Conservation (phyloP, 1,140 invertebrate species). For the Heliconius himera region DNA sequence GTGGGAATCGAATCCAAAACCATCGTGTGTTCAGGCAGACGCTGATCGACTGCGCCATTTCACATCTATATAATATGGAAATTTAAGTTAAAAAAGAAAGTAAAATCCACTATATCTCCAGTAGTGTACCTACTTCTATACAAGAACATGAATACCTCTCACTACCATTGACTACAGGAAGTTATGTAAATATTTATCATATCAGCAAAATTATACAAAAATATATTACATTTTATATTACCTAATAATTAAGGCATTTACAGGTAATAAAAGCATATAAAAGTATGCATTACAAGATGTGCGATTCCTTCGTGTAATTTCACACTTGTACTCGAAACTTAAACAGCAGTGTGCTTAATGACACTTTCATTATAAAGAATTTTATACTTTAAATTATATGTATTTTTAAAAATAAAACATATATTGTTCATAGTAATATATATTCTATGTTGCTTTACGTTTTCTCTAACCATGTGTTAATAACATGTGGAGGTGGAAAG, state of each 20-base stretch:
- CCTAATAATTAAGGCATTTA: not conserved
- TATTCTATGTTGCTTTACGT: too few relatives aligned
- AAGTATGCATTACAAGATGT: not conserved
- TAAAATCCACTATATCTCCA: not conserved
- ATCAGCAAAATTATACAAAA: not conserved
- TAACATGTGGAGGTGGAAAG: too few relatives aligned
- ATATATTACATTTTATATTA: not conserved
- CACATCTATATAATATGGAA: too few relatives aligned
- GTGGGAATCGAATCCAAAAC: too few relatives aligned
- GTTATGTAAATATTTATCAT: not conserved
- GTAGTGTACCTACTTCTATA: not conserved
- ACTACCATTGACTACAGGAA: not conserved
- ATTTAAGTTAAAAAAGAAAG: not conserved
- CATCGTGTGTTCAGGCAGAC: not conserved
- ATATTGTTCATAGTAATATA: too few relatives aligned
- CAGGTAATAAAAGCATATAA: slow-evolving; percentile 2
- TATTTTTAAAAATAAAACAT: too few relatives aligned
- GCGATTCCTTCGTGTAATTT: not conserved
- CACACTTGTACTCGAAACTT: slow-evolving; percentile 7
- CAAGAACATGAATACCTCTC: not conserved
- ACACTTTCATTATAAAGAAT: not conserved
- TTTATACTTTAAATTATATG: not conserved
- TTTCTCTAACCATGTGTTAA: too few relatives aligned
- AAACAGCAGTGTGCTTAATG: not conserved
- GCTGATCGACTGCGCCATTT: too few relatives aligned